phyloP scores from a whole-genome alignment of 2,888 invertebrate species.

The Sarcophaga rosellei region DNA sequence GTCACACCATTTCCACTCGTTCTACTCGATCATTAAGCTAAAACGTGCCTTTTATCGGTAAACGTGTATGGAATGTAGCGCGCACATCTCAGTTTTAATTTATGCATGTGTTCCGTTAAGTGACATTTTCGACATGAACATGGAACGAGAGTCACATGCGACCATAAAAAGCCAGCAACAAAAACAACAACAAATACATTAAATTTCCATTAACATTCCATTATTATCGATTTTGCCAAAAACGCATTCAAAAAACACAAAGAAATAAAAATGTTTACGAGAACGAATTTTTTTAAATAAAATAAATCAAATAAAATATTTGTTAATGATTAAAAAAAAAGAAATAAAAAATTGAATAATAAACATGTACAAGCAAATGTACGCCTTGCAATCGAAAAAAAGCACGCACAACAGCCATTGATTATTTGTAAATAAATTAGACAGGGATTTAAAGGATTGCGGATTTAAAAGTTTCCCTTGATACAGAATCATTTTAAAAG shows the following conservation, averaged over 20 bases:
- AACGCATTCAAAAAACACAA: background rate
- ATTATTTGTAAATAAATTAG: too few species aligned
- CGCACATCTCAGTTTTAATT: conserved; percentile 37
- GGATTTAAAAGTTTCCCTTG: too few species aligned
- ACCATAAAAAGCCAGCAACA: conserved; percentile 43
- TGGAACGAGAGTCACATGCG: conserved; percentile 21
- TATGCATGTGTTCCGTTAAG: conserved; percentile 60
- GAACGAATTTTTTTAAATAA: background rate
- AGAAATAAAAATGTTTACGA: too few species aligned
- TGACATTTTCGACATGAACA: conserved; percentile 63
- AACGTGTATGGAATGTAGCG: background rate
- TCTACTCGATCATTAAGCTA: conserved; percentile 7
- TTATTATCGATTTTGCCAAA: conserved; percentile 45
- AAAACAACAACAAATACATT: conserved; percentile 48
- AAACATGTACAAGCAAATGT: too few species aligned
- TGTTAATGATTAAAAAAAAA: too few species aligned
- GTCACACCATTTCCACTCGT: background rate
- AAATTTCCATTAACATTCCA: conserved; percentile 59
- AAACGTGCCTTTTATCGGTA: conserved; percentile 51
- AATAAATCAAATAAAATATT: too few species aligned
- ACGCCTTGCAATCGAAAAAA: too few species aligned
- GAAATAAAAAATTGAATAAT: conserved; percentile 8
- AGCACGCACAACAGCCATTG: conserved; percentile 34
- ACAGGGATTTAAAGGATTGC: too few species aligned
- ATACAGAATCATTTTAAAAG: too few species aligned